Conservation (phyloP, 2,888 invertebrate genomes). For the Troides helena region DNA sequence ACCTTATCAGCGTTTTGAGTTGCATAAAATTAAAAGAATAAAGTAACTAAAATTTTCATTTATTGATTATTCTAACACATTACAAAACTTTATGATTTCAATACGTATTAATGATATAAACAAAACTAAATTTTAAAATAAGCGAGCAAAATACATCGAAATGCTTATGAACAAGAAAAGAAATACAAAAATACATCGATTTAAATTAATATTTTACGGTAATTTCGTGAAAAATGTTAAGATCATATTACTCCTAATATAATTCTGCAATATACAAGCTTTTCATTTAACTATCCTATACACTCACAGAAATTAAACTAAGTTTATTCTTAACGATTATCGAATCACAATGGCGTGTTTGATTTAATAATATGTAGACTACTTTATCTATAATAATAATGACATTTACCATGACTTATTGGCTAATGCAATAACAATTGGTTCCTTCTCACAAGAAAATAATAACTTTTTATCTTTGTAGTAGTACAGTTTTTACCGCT, state of each 20-base stretch:
- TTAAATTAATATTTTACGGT: not conserved
- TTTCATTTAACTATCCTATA: not conserved
- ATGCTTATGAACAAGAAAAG: too few species aligned
- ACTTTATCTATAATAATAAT: conserved; percentile 16
- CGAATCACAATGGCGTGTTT: conserved; percentile 22
- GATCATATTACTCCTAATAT: not conserved
- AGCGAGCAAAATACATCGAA: too few species aligned
- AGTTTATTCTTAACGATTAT: not conserved
- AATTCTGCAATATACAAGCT: not conserved
- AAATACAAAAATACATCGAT: not conserved
- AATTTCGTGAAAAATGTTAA: not conserved
- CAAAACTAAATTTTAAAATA: too few species aligned
- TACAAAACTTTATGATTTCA: too few species aligned
- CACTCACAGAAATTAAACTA: not conserved
- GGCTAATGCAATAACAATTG: conserved; percentile 18
- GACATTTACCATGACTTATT: conserved; percentile 25
- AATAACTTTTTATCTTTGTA: not conserved
- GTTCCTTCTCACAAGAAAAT: not conserved
- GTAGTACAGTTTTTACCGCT: too few species aligned
- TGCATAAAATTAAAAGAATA: too few species aligned
- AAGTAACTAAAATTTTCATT: too few species aligned
- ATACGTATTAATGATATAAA: too few species aligned
- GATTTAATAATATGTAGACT: conserved; percentile 12
- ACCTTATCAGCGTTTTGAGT: too few species aligned
- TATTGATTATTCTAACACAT: too few species aligned